Evolutionary conservation across 2,888 invertebrate species (phyloP).

Genomic region (Hydriomena furcata): DNA sequence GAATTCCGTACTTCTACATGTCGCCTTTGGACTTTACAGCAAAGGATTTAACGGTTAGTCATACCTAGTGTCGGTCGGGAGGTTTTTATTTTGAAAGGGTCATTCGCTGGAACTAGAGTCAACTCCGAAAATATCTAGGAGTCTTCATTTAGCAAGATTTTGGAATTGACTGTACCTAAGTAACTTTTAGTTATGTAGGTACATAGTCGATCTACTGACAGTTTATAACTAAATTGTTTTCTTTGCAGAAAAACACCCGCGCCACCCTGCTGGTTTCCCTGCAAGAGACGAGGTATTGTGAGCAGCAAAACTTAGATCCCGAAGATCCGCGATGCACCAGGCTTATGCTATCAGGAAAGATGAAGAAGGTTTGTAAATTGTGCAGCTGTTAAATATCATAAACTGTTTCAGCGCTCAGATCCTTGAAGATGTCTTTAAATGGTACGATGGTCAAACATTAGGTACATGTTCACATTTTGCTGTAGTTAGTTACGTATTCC

Average conservation of each 20-base stretch:
- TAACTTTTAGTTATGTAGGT: too few species aligned
- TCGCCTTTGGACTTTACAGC: constrained; percentile 88
- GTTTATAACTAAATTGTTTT: constrained; percentile 9
- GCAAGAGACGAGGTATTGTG: constrained; percentile 87
- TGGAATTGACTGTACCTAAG: too few species aligned
- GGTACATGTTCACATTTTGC: too few species aligned
- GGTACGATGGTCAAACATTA: too few species aligned
- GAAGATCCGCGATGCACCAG: constrained; percentile 91
- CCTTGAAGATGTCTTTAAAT: background rate
- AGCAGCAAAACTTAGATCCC: constrained; percentile 84
- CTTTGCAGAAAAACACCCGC: constrained; percentile 83
- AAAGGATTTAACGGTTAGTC: constrained; percentile 85
- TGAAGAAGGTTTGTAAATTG: constrained; percentile 83
- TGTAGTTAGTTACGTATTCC: background rate
- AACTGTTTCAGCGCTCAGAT: too few species aligned
- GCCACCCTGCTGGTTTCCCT: constrained; percentile 87
- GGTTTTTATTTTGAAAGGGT: too few species aligned
- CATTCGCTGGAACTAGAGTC: too few species aligned
- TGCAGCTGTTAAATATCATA: too few species aligned
- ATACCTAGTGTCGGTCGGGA: too few species aligned
- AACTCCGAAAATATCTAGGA: too few species aligned
- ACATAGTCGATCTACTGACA: too few species aligned
- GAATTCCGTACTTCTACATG: constrained; percentile 89
- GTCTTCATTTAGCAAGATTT: too few species aligned
- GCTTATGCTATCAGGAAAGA: constrained; percentile 86